Conservation (phyloP, 2,888 invertebrate genomes). For the Eilema caniola region DNA sequence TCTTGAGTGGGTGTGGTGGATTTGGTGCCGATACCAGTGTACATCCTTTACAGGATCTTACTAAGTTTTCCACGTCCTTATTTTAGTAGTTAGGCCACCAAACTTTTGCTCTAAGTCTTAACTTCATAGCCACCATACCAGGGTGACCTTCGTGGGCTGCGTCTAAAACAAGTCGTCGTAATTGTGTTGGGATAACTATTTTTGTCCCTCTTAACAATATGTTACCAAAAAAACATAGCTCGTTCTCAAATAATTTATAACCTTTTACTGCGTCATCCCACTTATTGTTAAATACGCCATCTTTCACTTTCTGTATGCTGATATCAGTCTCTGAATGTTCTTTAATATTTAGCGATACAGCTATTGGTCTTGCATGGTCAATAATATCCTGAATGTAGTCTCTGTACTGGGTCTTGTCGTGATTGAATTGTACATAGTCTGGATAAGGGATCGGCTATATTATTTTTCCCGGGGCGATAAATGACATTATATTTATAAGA, state of each 20-base stretch:
- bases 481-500: slow-evolving; percentile 34
- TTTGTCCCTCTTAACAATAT: slow-evolving; percentile 11
- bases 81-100: slow-evolving; percentile 47
- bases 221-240: slow-evolving; percentile 15
- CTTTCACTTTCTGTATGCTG: slow-evolving; percentile 11
- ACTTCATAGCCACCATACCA: slow-evolving; percentile 21
- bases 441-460: slow-evolving; percentile 40
- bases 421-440: slow-evolving; percentile 21
- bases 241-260: slow-evolving; percentile 17
- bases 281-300: slow-evolving; percentile 10
- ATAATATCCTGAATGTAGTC: slow-evolving; percentile 9
- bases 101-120: slow-evolving; percentile 24
- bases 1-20: slow-evolving; percentile 34
- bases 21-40: slow-evolving; percentile 31
- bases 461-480: slow-evolving; percentile 37
- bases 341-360: too few relatives aligned
- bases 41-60: slow-evolving; percentile 42
- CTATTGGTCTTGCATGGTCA: slow-evolving; percentile 15
- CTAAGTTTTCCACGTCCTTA: slow-evolving; percentile 34
- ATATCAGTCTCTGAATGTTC: too few relatives aligned
- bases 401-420: not conserved
- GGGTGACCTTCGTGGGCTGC: slow-evolving; percentile 26
- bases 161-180: slow-evolving; percentile 10
- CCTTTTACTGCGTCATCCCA: slow-evolving; percentile 5
- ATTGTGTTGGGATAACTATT: slow-evolving; percentile 8